These are phyloP conservation scores for Brachymystax lenok DNA, from an alignment of 2,797 vertebrate species.

Conservation along the genomic window DNA sequence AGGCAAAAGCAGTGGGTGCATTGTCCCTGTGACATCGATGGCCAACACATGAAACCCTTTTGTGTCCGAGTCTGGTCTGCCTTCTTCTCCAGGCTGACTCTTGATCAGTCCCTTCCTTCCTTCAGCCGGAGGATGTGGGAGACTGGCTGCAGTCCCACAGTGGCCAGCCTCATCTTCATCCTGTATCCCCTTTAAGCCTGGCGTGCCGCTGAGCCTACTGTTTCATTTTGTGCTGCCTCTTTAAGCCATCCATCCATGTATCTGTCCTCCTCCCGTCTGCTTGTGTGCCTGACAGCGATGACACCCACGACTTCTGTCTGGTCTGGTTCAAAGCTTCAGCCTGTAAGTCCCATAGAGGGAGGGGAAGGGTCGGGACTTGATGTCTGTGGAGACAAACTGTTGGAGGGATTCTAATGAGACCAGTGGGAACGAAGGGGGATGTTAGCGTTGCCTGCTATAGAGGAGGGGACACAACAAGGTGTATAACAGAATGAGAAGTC, in stretches of 20 bases:
- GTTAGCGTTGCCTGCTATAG: constrained; percentile 20
- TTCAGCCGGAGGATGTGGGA: constrained; percentile 70
- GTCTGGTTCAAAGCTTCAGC: constrained; percentile 53
- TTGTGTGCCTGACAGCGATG: constrained; percentile 52
- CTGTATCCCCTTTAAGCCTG: constrained; percentile 59
- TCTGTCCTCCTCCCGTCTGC: constrained; percentile 23
- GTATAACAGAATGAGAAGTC: constrained; percentile 15
- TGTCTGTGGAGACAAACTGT: constrained; percentile 42
- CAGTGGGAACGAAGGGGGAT: constrained; percentile 40
- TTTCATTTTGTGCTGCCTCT: constrained; percentile 58
- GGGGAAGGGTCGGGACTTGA: constrained; percentile 43
- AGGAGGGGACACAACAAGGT: constrained; percentile 25
- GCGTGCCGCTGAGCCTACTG: constrained; percentile 51
- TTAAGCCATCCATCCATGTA: constrained; percentile 58
- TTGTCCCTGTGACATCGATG: background rate
- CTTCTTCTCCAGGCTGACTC: constrained; percentile 57
- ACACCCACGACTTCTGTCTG: constrained; percentile 55
- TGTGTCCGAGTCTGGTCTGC: constrained; percentile 58
- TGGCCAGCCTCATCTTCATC: constrained; percentile 56
- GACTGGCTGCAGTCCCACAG: constrained; percentile 57
- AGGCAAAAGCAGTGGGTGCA: constrained; percentile 7
- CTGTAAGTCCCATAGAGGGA: constrained; percentile 51
- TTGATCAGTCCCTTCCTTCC: constrained; percentile 69
- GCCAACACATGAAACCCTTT: constrained; percentile 18
- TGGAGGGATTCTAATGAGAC: constrained; percentile 64